Evolutionary conservation across 2,113 vertebrate species (phyloP), one percentile per base, ranked within the genome.

Genomic region (Ibidorhyncha struthersii): DNA sequence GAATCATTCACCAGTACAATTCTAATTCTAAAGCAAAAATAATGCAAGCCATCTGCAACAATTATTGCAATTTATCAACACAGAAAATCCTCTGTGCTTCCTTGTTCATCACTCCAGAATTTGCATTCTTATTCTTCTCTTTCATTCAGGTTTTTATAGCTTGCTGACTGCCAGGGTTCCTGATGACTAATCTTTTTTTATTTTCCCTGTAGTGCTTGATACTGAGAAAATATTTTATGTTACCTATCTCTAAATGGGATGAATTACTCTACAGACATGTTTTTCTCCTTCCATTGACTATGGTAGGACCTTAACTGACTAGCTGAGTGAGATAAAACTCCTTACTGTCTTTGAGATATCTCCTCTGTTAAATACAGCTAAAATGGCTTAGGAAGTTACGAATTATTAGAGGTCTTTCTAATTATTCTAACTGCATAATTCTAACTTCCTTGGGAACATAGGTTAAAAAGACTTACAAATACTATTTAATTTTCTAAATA

Each of bases 101-200:
- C 84, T 82, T 86, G 67, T 85, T 90, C 80, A 90, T 73, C 53
- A 74, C 62, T 80, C 43, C 85, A 88, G 40, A 88, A 95, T 95
- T 61, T 96, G 69, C 82, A 89, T 93, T 94, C 89, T 23, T 61
- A 76, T 95, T 89, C 83, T 92, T 90, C 73, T 49, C n/a, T 76
- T 93, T 59, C 89, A 82, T 74, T 92, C 62, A 96, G 62, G 66
- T 88, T 95, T 93, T 91, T 95, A 91, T 36, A 96, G 85, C 65
- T 74, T 81, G 69, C 62, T 90, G 53, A 87, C 55, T 90, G 59
- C 55, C 77, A 89, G 41, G 32, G 78, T 93, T 65, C 76, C 63
- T 82, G 47, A 86, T 61, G 71, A 76, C n/a, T 85, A 77, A 86
- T 76, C 36, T 77, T 50, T 88, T 88, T 72, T 72, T 45, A 52